These are phyloP conservation scores for Clanis bilineata DNA, from an alignment of 2,888 invertebrate species.

Conservation along the genomic window DNA sequence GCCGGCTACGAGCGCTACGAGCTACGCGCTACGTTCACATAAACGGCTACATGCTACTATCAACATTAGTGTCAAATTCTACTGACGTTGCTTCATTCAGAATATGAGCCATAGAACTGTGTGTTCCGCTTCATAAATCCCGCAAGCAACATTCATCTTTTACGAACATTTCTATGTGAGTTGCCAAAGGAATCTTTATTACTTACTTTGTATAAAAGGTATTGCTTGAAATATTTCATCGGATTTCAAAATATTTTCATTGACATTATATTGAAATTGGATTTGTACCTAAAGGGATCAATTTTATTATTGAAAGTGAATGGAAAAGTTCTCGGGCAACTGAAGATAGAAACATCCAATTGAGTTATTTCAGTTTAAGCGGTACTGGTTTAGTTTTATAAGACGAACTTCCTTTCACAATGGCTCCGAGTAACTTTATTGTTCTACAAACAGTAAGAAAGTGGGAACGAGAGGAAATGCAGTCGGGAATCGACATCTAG, in stretches of 20 bases:
- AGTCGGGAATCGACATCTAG: constrained; percentile 1
- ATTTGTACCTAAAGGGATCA: background rate
- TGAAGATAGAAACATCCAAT: background rate
- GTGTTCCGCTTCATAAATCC: background rate
- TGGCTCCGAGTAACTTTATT: constrained; percentile 7
- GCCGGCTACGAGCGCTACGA: constrained; percentile 52
- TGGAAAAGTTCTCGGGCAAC: background rate
- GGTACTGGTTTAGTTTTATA: constrained; percentile 2
- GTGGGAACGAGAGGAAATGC: constrained; percentile 8
- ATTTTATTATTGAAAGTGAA: background rate
- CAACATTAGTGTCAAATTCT: constrained; percentile 18
- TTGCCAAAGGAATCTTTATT: background rate
- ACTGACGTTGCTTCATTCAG: constrained; percentile 23
- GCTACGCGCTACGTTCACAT: constrained; percentile 44
- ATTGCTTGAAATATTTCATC: background rate
- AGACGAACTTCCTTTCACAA: constrained; percentile 7
- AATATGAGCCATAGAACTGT: constrained; percentile 10
- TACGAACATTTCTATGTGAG: background rate
- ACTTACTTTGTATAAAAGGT: background rate
- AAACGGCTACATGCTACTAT: constrained; percentile 15
- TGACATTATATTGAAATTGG: background rate
- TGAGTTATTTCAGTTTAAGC: background rate
- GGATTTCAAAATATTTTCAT: constrained; percentile 8
- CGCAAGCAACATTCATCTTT: background rate
- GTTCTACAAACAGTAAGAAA: constrained; percentile 5